These are phyloP conservation scores for Diarsia dahlii DNA, from an alignment of 2,888 invertebrate genomes.

Conservation along the genomic window DNA sequence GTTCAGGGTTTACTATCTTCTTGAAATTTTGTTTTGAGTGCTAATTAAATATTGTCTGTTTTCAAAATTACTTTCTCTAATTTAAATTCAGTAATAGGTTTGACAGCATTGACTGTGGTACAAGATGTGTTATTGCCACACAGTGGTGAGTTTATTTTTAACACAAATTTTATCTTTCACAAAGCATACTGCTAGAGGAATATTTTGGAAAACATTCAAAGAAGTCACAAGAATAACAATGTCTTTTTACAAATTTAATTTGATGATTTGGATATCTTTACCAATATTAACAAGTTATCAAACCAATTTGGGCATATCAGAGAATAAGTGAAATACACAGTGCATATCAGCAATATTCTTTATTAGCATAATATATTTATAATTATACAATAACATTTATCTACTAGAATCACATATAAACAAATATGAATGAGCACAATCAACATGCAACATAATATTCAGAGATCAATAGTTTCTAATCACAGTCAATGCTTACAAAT, in stretches of 20 bases:
- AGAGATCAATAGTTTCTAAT: conserved; percentile 8
- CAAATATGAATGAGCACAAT: conserved; percentile 27
- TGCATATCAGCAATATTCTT: conserved; percentile 52
- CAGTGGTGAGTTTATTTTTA: conserved; percentile 1
- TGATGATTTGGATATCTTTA: not conserved
- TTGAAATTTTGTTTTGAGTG: not conserved
- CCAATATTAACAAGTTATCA: conserved; percentile 9
- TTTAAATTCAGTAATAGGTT: not conserved
- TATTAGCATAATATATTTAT: conserved; percentile 44
- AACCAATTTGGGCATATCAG: conserved; percentile 45
- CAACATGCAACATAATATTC: conserved; percentile 3
- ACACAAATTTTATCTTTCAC: not conserved
- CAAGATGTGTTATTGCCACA: conserved; percentile 16
- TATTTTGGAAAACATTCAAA: conserved; percentile 1
- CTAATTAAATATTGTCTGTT: not conserved
- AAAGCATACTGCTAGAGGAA: conserved; percentile 1
- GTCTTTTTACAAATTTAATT: conserved; percentile 4
- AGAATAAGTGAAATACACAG: conserved; percentile 57
- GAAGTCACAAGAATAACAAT: conserved; percentile 2
- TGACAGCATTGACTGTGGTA: conserved; percentile 55
- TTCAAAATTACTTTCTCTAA: not conserved
- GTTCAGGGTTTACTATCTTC: not conserved
- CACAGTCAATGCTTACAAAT: conserved; percentile 63
- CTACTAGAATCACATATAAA: conserved; percentile 33
- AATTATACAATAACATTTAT: conserved; percentile 49